Base-by-base conservation (phyloP, 2,113 vertebrate species). In the Pungitius pungitius region DNA sequence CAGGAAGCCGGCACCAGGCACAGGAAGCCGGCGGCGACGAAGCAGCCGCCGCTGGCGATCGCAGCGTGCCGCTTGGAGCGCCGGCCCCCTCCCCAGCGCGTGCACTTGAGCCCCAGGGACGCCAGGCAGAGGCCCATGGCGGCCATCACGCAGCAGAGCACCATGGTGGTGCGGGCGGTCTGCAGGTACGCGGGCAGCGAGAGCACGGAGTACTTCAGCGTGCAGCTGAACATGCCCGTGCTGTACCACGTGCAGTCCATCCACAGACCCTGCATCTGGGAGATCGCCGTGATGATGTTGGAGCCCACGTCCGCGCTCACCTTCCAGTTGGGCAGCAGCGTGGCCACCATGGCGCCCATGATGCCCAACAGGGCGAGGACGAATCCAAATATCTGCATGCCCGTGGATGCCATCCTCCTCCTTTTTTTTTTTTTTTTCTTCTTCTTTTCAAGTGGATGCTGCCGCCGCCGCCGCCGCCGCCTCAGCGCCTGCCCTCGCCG, bases 231-330 rank as follows among this genome's bases (percentile, higher is more conserved):
- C 96, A 98, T 95, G 78, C 98, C 98, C 0, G 98, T 98, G 93
- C 98, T 99, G 91, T 96, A 96, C 96, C 97, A 98, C 0, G 96
- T 96, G 93, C 98, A 99, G 94, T 99, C 97, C 97, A 98, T 96
- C 98, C 98, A 99, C 63, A 99, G 93, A 37, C 98, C 98, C 73
- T 97, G 96, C 94, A 96, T 95, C 91, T 97, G 96, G 5, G 93
- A 95, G 30, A 96, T 94, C 17, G 96, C 95, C 0, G 95, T 97
- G 88, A 99, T 94, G 91, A 99, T 96, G 84, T 93, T 97, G 74
- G 96, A 93, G 84, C 96, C 96, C 68, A 91, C 83, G 0, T 96
- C 96, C 35, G 95, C 94, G 0, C 92, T 97, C 84, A 99, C 96
- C 88, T 96, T 97, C 98, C 98, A 99, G 92, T 95, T 96, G 55